Evolutionary conservation across 2,888 invertebrate species (phyloP).

Genomic region (Amphimallon solstitiale): DNA sequence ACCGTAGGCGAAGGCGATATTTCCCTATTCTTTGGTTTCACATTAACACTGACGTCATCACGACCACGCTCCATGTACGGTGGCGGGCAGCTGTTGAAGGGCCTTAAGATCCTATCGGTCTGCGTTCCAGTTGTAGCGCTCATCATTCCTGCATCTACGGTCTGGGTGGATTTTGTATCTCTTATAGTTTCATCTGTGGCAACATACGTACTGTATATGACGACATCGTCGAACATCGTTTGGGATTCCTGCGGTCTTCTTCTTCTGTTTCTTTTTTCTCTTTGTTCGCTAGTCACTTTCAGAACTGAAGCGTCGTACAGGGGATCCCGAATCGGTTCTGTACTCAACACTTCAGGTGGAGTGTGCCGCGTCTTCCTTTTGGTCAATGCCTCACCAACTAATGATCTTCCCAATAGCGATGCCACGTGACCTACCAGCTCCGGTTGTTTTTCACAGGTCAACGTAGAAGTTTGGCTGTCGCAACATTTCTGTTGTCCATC

Average conservation of each 20-base stretch:
- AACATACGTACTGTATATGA: conserved; percentile 24
- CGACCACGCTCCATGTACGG: not conserved
- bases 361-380: not conserved
- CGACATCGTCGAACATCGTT: conserved; percentile 12
- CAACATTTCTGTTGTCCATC: no score
- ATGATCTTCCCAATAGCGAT: no score
- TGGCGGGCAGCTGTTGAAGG: conserved; percentile 16
- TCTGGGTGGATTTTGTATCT: conserved; percentile 35
- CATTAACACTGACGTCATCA: not conserved
- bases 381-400: no score
- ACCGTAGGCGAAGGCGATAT: conserved; percentile 20
- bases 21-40: conserved; percentile 8
- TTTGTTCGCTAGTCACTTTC: not conserved
- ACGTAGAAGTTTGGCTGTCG: no score
- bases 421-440: no score
- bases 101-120: conserved; percentile 10
- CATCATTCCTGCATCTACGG: conserved; percentile 17
- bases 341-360: not conserved
- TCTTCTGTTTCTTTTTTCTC: not conserved
- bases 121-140: conserved; percentile 21
- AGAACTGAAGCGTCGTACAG: not conserved
- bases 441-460: no score
- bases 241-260: conserved; percentile 17
- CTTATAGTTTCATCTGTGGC: conserved; percentile 10
- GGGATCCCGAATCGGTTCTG: not conserved